Evolutionary conservation across 92 coral and sea anemone species (phyloP), one percentile per base, ranked within the genome.

Genomic region (Epizoanthus stellaris): DNA sequence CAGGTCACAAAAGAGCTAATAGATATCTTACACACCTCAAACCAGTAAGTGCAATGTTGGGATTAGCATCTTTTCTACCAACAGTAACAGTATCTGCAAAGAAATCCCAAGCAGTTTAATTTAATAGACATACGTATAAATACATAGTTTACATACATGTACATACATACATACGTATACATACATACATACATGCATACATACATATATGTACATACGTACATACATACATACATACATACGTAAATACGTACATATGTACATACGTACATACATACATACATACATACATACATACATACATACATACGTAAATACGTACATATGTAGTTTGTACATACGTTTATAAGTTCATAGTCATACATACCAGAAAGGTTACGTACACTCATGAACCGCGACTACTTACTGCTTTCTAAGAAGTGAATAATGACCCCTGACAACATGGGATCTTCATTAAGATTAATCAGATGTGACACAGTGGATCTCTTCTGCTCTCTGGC

Each of bases 381-480:
- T 30, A 30, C 36, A 30, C 36, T 30, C 36, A 30, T 30, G 36
- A 30, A 49, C 11, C 54, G 10, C 12, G 54, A 60, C 10, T 19
- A 62, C 60, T 61, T 42, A 96, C 98, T 95, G 88, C 89, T 89
- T 60, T 96, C 98, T 34, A 96, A 83, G 88, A 94, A 96, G 83
- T 96, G 98, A 16, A 84, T 67, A 34, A 96, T 89, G 21, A 96
- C 99, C n/a, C 95, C 98, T 64, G 98, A 94, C 75, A 96, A 76
- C 93, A 87, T 85, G 3, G 97, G 94, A 85, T 96, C 99, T 68
- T 96, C 99, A 67, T 96, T 96, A 83, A 96, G 87, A 84, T 96
- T 96, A 19, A 93, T 88, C 71, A 96, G 85, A 75, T 96, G 98
- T 2, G 99, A 93, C 3, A 94, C 67, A 3, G 89, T 88, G 75